phyloP scores from a whole-genome alignment of 2,113 vertebrate genomes.

The Antennarius striatus region DNA sequence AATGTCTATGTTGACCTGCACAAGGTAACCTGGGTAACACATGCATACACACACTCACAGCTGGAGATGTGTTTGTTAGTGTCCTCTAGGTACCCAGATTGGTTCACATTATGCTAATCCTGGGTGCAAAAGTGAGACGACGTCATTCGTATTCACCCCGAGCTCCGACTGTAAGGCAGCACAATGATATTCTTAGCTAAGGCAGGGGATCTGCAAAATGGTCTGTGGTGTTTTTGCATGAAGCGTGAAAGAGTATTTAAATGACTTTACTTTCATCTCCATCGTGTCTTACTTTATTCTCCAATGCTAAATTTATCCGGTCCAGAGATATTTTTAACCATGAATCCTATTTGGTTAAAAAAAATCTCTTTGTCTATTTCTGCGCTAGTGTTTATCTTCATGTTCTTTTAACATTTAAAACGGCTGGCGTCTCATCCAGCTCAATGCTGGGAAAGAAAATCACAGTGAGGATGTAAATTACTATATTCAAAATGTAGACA shows the following conservation, averaged over 20 bases:
- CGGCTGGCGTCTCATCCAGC: neutral
- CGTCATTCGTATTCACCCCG: slow-evolving; percentile 52
- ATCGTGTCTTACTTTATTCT: slow-evolving; percentile 21
- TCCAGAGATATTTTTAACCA: slow-evolving; percentile 50
- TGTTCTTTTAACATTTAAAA: neutral
- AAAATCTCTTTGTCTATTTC: slow-evolving; percentile 10
- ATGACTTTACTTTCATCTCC: slow-evolving; percentile 36
- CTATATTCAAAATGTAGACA: too few species aligned
- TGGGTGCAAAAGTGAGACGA: slow-evolving; percentile 65
- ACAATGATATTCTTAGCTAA: slow-evolving; percentile 51
- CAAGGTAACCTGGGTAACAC: neutral
- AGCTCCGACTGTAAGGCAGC: slow-evolving; percentile 56
- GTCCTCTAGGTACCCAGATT: slow-evolving; percentile 41
- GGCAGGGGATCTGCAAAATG: slow-evolving; percentile 42
- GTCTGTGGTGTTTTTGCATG: slow-evolving; percentile 53
- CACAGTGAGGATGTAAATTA: too few species aligned
- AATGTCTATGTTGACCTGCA: neutral
- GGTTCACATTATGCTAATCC: slow-evolving; percentile 60
- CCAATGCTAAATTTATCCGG: slow-evolving; percentile 27
- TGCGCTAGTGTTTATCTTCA: neutral
- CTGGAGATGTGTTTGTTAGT: slow-evolving; percentile 25
- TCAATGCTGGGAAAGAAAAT: neutral
- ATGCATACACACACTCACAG: neutral
- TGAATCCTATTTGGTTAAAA: slow-evolving; percentile 46
- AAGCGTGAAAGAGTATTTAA: slow-evolving; percentile 43